Evolutionary conservation across 2,888 invertebrate genomes (phyloP).

Genomic region (Tachina grossa): DNA sequence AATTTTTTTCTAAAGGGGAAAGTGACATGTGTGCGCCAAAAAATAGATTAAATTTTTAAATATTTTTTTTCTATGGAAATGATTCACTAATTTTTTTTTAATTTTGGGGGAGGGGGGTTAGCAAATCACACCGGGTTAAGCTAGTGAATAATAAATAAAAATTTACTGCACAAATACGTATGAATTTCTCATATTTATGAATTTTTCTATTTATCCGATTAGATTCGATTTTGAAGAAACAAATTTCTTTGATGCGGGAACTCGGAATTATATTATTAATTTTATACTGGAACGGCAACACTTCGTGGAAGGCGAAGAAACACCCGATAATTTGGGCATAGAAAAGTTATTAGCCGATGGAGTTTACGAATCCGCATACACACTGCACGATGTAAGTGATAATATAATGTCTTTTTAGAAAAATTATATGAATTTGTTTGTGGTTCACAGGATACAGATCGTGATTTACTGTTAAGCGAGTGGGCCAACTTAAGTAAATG

Average conservation of each 20-base stretch:
- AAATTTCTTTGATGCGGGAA: conserved; percentile 86
- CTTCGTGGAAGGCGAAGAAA: conserved; percentile 84
- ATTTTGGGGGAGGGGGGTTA: too few relatives aligned
- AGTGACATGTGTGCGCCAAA: too few relatives aligned
- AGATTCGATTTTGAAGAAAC: conserved; percentile 74
- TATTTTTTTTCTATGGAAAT: too few relatives aligned
- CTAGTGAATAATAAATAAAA: too few relatives aligned
- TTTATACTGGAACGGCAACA: conserved; percentile 89
- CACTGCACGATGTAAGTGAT: conserved; percentile 88
- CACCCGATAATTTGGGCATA: conserved; percentile 85
- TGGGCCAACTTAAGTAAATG: conserved; percentile 89
- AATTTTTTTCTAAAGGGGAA: too few relatives aligned
- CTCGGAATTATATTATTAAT: conserved; percentile 87
- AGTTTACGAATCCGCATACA: conserved; percentile 88
- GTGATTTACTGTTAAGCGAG: conserved; percentile 85
- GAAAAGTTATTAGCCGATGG: conserved; percentile 86
- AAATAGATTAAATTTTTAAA: too few relatives aligned
- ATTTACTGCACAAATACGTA: neutral
- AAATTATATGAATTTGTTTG: neutral
- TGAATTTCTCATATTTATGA: neutral
- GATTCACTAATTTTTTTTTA: too few relatives aligned
- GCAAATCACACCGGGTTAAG: too few relatives aligned
- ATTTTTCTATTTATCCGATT: neutral
- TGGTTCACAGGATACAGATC: conserved; percentile 83
- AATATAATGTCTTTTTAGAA: neutral